Evolutionary conservation across 2,797 vertebrate species (phyloP), one percentile per base, ranked within the genome.

Genomic region (Esox masquinongy): DNA sequence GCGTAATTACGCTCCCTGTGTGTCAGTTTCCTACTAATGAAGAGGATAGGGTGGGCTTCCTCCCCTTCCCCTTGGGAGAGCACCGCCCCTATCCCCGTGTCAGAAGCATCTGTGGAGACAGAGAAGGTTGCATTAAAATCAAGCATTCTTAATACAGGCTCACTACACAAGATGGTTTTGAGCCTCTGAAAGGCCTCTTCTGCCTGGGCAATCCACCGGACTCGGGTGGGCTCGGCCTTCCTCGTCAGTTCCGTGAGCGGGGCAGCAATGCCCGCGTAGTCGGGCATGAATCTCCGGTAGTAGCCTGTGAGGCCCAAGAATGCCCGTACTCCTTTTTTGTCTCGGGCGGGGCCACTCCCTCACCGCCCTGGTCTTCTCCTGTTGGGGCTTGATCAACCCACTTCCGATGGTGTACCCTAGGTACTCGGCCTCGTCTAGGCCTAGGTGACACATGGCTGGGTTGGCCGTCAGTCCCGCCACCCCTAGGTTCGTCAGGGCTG

Each of bases 11-110:
- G 49, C 14, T 50, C 49, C 14, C 49, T 12, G 14, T 50, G n/a
- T n/a, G n/a, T n/a, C n/a, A n/a, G 53, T 56, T 56, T 56, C 53
- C 53, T 56, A 56, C 53, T 56, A 16, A 56, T 56, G 14, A 56
- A 56, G 53, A 11, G 53, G 53, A 56, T 56, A 56, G 53, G 15
- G 53, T 56, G n/a, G n/a, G n/a, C n/a, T n/a, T n/a, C n/a, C n/a
- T n/a, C n/a, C n/a, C n/a, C n/a, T n/a, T n/a, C n/a, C 53, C 53
- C 53, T 56, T 56, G 15, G 53, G 53, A 56, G 53, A 56, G 53
- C 5, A 56, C 53, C 53, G 15, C 53, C 53, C 3, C 5, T 56
- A 56, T 56, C 53, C 53, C 53, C 53, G 53, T 56, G 53, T 16
- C 14, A 56, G 53, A 56, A 56, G 53, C 53, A 16, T 56, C n/a